Base-by-base conservation (phyloP, 2,888 invertebrate species). In the Tetragonisca angustula region DNA sequence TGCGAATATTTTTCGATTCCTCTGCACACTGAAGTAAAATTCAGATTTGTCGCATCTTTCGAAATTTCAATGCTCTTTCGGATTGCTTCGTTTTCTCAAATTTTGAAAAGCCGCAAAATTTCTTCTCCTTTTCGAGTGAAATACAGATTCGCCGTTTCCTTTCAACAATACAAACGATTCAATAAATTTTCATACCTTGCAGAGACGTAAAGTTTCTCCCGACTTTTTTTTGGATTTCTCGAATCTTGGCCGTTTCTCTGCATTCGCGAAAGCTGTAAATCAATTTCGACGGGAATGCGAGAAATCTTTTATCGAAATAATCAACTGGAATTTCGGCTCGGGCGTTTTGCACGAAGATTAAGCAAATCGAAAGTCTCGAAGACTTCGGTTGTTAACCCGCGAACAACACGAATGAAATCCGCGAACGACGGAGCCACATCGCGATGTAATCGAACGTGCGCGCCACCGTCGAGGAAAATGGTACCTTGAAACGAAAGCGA, bases 401-500 rank as follows among this genome's bases (percentile, higher is more conserved):
- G 17, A 65, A 49, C 32, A 65, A 17, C 61, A 24, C 17, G 9
- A 19, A 62, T 19, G 62, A 11, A 62, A 19, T 2, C 19, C 62
- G 62, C 56, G 11, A 59, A n/a, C 56, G 56, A 56, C n/a, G 56
- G n/a, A n/a, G n/a, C 56, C n/a, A n/a, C n/a, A 5, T 56, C 56
- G 56, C n/a, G n/a, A 59, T n/a, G 9, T 9, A 5, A 59, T 24
- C 2, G 56, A n/a, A 59, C 15, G n/a, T 15, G 56, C 56, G n/a
- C 56, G 56, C 24, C n/a, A 59, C n/a, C n/a, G 15, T 5, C 15
- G 56, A 69, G 49, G 71, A 76, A 62, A 77, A 67, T 52, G 43
- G 76, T 73, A 83, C 77, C 83, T 75, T 84, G 78, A 74, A 68
- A 83, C 50, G 76, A 77, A 74, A 70, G 59, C 68, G 59, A 32